Conservation (phyloP, 2,888 invertebrate genomes). For the Eurytoma californica region DNA sequence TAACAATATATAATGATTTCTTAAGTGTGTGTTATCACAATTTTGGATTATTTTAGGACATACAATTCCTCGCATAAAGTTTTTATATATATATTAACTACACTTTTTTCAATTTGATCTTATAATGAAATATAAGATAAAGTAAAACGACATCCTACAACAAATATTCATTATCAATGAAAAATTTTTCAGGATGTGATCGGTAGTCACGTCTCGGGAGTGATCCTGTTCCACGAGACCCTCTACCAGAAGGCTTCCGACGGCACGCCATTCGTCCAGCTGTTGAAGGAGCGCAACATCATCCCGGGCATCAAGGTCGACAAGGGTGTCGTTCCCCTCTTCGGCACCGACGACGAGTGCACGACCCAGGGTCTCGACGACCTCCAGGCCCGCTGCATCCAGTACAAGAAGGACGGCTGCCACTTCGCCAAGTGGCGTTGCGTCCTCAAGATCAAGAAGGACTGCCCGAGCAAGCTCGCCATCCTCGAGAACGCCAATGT, state of each 20-base stretch:
- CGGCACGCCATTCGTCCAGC: slow-evolving; percentile 87
- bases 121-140: too few species aligned
- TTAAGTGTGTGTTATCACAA: too few species aligned
- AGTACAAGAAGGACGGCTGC: slow-evolving; percentile 98
- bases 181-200: slow-evolving; percentile 75
- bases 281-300: slow-evolving; percentile 91
- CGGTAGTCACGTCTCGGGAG: slow-evolving; percentile 93
- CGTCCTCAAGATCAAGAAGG: slow-evolving; percentile 93
- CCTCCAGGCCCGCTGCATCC: slow-evolving; percentile 93
- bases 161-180: too few species aligned
- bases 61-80: too few species aligned
- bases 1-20: too few species aligned
- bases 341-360: slow-evolving; percentile 95
- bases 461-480: slow-evolving; percentile 90
- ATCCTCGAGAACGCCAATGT: slow-evolving; percentile 97
- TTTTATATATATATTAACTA: too few species aligned
- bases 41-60: too few species aligned
- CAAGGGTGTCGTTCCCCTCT: slow-evolving; percentile 94
- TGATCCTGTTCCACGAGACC: slow-evolving; percentile 99
- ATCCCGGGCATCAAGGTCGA: slow-evolving; percentile 99
- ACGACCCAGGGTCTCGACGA: slow-evolving; percentile 99
- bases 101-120: too few species aligned
- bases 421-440: slow-evolving; percentile 99
- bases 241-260: slow-evolving; percentile 97
- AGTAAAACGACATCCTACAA: too few species aligned